Base-by-base conservation (phyloP, 1,140 invertebrate genomes). In the Drosophila virilis region DNA sequence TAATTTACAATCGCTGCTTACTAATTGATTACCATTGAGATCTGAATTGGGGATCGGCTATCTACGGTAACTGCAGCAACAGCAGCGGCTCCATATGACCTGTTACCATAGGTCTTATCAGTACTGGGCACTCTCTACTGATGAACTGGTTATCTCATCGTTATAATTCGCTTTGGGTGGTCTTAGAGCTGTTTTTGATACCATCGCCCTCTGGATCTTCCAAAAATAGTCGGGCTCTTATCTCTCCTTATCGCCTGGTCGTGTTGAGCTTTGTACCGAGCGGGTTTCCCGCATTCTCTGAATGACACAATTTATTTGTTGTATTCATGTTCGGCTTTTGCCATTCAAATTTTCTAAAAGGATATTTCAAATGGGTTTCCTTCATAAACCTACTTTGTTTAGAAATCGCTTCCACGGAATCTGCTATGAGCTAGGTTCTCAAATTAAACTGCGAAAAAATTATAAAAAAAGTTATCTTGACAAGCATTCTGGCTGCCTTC, bases 11-110 rank as follows among this genome's bases (percentile, higher is more conserved):
- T 71, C 71, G 33, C 17, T 73, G 58, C 74, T 78, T 74, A 81
- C 84, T 89, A 88, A 88, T 88, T 88, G 84, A 83, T 89, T 89
- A 75, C 67, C 54, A 66, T 70, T 54, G 40, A 8, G 28, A n/a
- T 15, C 8, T 12, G 1, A 67, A 22, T 17, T 52, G 7, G 42
- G 38, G 10, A 17, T 32, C 12, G 12, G 28, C 12, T 32, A 32
- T 32, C 17, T 45, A 45, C 8, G 22, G 12, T 10, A 40, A 17
- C 15, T 13, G 9, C 33, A 15, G 8, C 35, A 7, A n/a, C n/a
- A 7, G n/a, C n/a, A n/a, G n/a, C n/a, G n/a, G 10, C 22, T 28
- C 13, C 32, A 28, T 6, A 35, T 17, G n/a, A 33, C 8, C 48
- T 35, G 10, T 15, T 33, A 43, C 17, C 13, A 38, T 10, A 28